These are phyloP conservation scores for Monodelphis domestica DNA, from an alignment of 2,797 vertebrate genomes.

Conservation along the genomic window DNA sequence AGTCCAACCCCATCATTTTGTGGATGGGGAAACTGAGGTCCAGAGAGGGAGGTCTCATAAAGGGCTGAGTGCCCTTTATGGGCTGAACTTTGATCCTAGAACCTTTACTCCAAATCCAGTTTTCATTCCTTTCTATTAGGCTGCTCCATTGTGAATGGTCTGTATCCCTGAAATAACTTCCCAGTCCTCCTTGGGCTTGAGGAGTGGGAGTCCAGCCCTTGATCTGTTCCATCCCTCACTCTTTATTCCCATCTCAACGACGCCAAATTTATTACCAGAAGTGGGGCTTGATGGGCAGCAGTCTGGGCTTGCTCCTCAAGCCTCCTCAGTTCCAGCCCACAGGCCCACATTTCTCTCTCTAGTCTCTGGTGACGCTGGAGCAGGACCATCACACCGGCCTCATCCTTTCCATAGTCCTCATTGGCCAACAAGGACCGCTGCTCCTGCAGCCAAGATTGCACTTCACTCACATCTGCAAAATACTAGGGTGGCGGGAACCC, in stretches of 20 bases:
- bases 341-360: constrained; percentile 87
- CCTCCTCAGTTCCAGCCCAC: constrained; percentile 85
- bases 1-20: not conserved
- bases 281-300: constrained; percentile 83
- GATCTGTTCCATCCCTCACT: not conserved
- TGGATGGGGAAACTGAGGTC: not conserved
- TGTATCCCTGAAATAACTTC: not conserved
- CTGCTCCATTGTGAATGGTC: not conserved
- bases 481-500: constrained; percentile 84
- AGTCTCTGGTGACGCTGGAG: constrained; percentile 88
- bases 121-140: not conserved
- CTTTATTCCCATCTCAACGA: not conserved
- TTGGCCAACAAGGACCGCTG: constrained; percentile 86
- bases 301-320: constrained; percentile 87
- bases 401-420: constrained; percentile 88
- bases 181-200: not conserved
- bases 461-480: constrained; percentile 88
- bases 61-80: too few relatives aligned
- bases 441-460: constrained; percentile 89
- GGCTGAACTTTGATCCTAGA: not conserved
- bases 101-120: not conserved
- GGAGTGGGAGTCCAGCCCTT: not conserved
- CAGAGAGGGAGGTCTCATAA: not conserved
- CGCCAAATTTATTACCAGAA: constrained; percentile 79
- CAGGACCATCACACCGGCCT: constrained; percentile 84